Evolutionary conservation across 1,140 invertebrate genomes (phyloP).

Genomic region (Stenopsyche tienmushanensis): DNA sequence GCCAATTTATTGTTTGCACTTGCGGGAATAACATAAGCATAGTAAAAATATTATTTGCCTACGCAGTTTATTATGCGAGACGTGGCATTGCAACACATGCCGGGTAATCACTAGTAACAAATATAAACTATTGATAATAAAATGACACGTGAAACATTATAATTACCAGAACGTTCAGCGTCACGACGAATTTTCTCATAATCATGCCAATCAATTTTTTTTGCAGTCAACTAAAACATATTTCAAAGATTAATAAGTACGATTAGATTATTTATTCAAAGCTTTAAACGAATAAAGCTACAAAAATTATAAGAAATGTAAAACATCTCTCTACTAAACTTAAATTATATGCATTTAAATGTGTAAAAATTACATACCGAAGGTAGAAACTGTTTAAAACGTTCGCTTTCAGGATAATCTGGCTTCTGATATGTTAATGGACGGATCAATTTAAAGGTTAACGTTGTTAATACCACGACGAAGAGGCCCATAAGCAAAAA

Average conservation of each 20-base stretch:
- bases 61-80: too few species aligned
- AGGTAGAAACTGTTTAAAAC: too few species aligned
- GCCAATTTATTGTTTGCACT: too few species aligned
- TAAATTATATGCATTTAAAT: too few species aligned
- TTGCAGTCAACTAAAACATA: background rate
- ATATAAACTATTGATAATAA: conserved; percentile 8
- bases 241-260: conserved; percentile 1
- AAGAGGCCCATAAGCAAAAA: conserved; percentile 31
- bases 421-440: conserved; percentile 18
- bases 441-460: conserved; percentile 36
- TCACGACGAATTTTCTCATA: conserved; percentile 35
- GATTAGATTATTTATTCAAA: background rate
- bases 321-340: background rate
- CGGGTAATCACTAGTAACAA: background rate
- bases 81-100: too few species aligned
- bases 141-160: background rate
- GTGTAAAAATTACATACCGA: too few species aligned
- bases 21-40: too few species aligned
- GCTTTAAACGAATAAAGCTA: background rate
- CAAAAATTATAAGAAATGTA: background rate
- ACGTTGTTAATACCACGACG: conserved; percentile 30
- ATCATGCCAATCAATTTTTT: conserved; percentile 39
- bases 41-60: too few species aligned
- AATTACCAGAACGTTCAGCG: conserved; percentile 23
- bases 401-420: too few species aligned